phyloP scores from a whole-genome alignment of 2,797 vertebrate genomes.

The Anguilla obscura region DNA sequence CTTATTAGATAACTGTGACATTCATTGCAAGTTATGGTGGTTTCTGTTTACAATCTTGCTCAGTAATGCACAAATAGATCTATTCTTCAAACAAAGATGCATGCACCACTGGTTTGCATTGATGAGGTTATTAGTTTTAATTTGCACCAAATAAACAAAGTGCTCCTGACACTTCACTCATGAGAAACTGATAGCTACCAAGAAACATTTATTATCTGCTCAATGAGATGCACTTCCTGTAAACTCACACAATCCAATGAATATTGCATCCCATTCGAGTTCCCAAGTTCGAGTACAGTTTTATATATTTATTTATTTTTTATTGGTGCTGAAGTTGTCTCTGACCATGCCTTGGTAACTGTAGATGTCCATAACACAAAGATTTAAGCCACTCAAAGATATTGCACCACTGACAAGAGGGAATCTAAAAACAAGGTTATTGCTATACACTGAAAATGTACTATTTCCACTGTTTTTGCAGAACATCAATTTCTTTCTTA shows the following conservation, averaged over 20 bases:
- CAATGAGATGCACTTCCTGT: conserved; percentile 7
- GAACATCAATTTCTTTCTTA: neutral
- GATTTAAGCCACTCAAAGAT: neutral
- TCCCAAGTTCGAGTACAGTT: neutral
- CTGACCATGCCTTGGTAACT: conserved; percentile 24
- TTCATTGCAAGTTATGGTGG: conserved; percentile 42
- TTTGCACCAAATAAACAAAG: conserved; percentile 52
- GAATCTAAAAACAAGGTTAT: neutral
- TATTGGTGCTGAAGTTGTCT: neutral
- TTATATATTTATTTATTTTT: neutral
- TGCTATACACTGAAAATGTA: neutral
- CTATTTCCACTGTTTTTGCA: neutral
- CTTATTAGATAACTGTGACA: conserved; percentile 47
- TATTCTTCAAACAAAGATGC: conserved; percentile 54
- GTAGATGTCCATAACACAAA: neutral
- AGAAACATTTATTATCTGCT: conserved; percentile 40
- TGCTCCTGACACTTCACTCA: conserved; percentile 22
- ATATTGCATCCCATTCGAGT: neutral
- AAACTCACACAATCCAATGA: neutral
- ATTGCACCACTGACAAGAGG: neutral
- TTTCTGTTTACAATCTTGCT: conserved; percentile 46
- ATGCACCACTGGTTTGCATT: conserved; percentile 53
- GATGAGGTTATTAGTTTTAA: conserved; percentile 65
- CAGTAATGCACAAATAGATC: conserved; percentile 44
- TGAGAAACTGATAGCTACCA: conserved; percentile 42